phyloP scores from a whole-genome alignment of 2,888 invertebrate genomes.

The Candidula unifasciata region DNA sequence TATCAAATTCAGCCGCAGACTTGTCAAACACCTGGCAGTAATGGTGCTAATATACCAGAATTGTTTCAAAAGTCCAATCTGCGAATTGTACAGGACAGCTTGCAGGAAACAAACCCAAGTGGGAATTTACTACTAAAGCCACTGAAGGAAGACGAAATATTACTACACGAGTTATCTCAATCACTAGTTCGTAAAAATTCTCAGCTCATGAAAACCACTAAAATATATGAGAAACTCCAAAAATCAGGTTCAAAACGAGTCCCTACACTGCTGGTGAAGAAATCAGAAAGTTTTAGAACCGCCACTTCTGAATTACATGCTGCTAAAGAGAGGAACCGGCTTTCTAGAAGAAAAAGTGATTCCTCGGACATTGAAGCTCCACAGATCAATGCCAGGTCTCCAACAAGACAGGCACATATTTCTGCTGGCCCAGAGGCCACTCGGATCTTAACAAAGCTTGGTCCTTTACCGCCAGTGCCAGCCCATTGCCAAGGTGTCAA shows the following conservation, averaged over 20 bases:
- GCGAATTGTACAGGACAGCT: not conserved
- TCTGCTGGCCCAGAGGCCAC: not conserved
- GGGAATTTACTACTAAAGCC: constrained; percentile 2
- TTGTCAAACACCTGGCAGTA: not conserved
- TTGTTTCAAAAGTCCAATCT: not conserved
- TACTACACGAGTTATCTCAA: not conserved
- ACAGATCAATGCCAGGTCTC: not conserved
- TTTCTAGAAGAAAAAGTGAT: constrained; percentile 30
- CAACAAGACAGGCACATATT: not conserved
- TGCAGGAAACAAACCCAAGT: not conserved
- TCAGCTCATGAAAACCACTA: not conserved
- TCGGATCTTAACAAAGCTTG: constrained; percentile 28
- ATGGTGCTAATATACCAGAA: not conserved
- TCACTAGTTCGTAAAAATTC: not conserved
- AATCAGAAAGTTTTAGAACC: constrained; percentile 39
- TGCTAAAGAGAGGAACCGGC: not conserved
- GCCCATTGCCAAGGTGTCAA: not conserved
- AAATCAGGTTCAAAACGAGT: not conserved
- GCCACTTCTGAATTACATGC: not conserved
- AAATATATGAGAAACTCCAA: constrained; percentile 6
- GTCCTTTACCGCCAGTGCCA: constrained; percentile 38
- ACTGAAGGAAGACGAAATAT: not conserved
- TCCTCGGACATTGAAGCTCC: not conserved
- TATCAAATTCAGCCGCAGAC: constrained; percentile 19
- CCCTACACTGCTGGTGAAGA: constrained; percentile 23